These are phyloP conservation scores for Ochotona curzoniae DNA, from an alignment of 2,113 vertebrate genomes.

Conservation along the genomic window DNA sequence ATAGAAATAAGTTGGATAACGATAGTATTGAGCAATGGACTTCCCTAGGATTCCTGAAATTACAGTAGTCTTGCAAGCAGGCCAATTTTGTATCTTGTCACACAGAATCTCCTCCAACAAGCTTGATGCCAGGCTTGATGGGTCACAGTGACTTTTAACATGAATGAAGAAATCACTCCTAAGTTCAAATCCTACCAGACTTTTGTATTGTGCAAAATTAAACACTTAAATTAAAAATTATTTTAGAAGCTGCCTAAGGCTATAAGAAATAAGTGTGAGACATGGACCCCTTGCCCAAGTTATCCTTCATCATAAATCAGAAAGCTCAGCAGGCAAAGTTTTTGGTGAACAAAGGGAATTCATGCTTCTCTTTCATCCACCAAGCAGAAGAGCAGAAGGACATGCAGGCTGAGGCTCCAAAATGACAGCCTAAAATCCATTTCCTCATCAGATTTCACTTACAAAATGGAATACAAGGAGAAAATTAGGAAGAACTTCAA, in stretches of 20 bases:
- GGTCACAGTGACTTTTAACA: not conserved
- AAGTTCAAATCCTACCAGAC: not conserved
- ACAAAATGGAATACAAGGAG: not conserved
- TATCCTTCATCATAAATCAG: not conserved
- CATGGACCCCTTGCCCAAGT: not conserved
- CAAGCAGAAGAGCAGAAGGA: not conserved
- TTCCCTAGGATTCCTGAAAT: not conserved
- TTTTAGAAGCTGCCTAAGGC: not conserved
- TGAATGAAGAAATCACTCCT: not conserved
- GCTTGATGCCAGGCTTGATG: not conserved
- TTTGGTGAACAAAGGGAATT: not conserved
- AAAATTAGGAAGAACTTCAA: not conserved
- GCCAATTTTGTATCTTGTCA: not conserved
- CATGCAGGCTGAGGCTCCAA: not conserved
- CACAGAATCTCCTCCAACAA: not conserved
- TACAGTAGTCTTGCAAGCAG: not conserved
- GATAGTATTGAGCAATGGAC: not conserved
- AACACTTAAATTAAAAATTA: constrained; percentile 16
- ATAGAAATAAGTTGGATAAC: not conserved
- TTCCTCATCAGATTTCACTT: not conserved
- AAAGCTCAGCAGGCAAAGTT: not conserved
- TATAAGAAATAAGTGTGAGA: not conserved
- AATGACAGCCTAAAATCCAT: not conserved
- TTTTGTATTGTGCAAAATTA: not conserved
- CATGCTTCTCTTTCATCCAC: not conserved